Conservation (phyloP, 2,888 invertebrate species). For the Limenitis camilla region DNA sequence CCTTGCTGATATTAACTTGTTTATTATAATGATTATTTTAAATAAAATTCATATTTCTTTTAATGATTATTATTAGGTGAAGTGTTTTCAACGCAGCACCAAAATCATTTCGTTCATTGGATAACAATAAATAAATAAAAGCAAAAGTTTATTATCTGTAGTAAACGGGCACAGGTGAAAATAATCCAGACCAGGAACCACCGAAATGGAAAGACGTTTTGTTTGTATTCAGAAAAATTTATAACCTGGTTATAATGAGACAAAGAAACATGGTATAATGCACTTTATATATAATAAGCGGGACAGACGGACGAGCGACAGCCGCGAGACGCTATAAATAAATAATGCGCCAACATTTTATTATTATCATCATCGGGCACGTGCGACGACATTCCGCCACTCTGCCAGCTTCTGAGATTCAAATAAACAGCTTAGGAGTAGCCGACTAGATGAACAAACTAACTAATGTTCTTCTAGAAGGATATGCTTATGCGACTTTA, state of each 20-base stretch:
- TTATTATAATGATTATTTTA: no score
- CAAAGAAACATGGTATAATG: slow-evolving; percentile 43
- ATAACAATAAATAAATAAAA: not conserved
- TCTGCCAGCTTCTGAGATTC: slow-evolving; percentile 43
- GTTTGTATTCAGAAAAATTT: slow-evolving; percentile 26
- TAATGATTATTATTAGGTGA: no score
- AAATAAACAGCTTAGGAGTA: slow-evolving; percentile 20
- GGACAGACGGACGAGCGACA: slow-evolving; percentile 71
- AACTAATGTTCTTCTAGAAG: not conserved
- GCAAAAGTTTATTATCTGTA: not conserved
- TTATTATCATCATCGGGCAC: slow-evolving; percentile 70
- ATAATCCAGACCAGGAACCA: slow-evolving; percentile 7
- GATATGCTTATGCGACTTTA: not conserved
- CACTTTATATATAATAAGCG: slow-evolving; percentile 47
- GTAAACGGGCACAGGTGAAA: slow-evolving; percentile 15
- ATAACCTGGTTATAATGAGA: slow-evolving; percentile 36
- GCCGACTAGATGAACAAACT: slow-evolving; percentile 9
- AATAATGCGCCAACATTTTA: slow-evolving; percentile 74
- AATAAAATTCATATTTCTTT: no score
- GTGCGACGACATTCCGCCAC: slow-evolving; percentile 66
- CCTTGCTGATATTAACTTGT: no score
- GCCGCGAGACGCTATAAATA: slow-evolving; percentile 73
- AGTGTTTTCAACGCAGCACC: no score
- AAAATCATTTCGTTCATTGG: no score
- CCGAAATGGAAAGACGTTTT: slow-evolving; percentile 17